A percentile compares a stretch with the other conserved stretches of the same genome.
Evolutionary conservation across 1,140 invertebrate genomes (phyloP).

Genomic region (Drosophila mojavensis): DNA sequence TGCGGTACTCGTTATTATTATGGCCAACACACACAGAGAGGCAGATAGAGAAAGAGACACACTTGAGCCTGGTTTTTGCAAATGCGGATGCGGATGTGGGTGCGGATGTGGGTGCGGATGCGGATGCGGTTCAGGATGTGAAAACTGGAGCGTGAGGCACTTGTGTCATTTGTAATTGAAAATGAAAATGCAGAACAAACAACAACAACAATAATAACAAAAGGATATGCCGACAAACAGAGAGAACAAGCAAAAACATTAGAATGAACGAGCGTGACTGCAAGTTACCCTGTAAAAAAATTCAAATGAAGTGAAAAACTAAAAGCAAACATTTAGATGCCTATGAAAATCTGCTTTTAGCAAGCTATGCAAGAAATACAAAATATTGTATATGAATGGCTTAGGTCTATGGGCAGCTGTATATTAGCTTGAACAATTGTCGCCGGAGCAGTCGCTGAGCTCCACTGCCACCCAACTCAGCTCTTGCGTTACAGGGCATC

Average conservation of each 20-base stretch:
- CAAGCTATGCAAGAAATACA: no score
- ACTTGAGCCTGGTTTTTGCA: constrained; percentile 15
- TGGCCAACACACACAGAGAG: constrained; percentile 31
- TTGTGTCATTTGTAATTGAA: constrained; percentile 83
- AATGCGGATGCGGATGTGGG: neutral
- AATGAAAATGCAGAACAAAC: constrained; percentile 73
- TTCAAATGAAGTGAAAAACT: neutral
- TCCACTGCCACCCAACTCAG: neutral
- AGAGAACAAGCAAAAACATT: constrained; percentile 20
- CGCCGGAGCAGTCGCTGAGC: no score
- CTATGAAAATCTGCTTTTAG: no score
- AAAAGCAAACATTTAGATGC: no score
- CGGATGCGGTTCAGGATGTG: constrained; percentile 10
- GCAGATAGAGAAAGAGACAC: neutral
- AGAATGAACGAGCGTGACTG: neutral
- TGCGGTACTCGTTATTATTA: constrained; percentile 74
- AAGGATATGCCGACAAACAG: constrained; percentile 43
- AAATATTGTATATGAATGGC: no score
- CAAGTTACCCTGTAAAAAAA: constrained; percentile 6
- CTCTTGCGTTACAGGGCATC: neutral
- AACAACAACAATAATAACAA: constrained; percentile 45
- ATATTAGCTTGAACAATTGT: no score
- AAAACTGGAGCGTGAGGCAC: constrained; percentile 78
- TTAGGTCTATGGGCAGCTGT: no score
- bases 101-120: neutral